phyloP scores from a whole-genome alignment of 2,113 vertebrate species.

The Colistium nudipinnis region DNA sequence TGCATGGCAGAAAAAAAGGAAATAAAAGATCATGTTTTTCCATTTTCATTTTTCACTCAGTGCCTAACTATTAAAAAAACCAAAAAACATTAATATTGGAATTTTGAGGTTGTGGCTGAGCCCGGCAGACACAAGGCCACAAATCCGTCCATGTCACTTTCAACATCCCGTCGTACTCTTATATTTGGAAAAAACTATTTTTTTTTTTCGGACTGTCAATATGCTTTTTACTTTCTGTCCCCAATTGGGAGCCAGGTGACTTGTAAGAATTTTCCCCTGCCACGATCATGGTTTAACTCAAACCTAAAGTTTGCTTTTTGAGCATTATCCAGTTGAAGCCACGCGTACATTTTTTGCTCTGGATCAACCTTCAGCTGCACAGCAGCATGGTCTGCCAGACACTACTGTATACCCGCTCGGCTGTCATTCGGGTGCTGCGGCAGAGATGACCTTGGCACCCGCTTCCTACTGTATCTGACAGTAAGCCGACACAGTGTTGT shows the following conservation, averaged over 20 bases:
- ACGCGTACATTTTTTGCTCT: not conserved
- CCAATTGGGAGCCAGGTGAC: not conserved
- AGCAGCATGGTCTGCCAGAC: not conserved
- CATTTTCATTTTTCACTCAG: not conserved
- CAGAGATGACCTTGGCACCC: constrained; percentile 55
- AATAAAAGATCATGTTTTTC: not conserved
- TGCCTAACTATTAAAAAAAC: too few relatives aligned
- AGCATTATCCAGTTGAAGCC: constrained; percentile 10
- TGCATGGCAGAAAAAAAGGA: not conserved
- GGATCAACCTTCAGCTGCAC: constrained; percentile 1
- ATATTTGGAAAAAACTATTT: too few relatives aligned
- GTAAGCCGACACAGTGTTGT: constrained; percentile 30
- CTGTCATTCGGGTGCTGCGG: constrained; percentile 32
- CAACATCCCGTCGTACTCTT: not conserved
- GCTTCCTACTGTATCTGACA: constrained; percentile 41
- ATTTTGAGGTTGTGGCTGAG: not conserved
- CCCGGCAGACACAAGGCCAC: not conserved
- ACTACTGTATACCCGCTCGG: not conserved
- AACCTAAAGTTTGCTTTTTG: too few relatives aligned
- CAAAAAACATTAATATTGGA: not conserved
- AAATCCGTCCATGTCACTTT: too few relatives aligned
- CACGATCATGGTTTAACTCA: too few relatives aligned
- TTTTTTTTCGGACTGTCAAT: too few relatives aligned
- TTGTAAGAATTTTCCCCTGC: not conserved
- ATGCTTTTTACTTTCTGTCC: not conserved